These are phyloP conservation scores for Antheraea pernyi DNA, from an alignment of 1,140 invertebrate genomes.

Conservation along the genomic window DNA sequence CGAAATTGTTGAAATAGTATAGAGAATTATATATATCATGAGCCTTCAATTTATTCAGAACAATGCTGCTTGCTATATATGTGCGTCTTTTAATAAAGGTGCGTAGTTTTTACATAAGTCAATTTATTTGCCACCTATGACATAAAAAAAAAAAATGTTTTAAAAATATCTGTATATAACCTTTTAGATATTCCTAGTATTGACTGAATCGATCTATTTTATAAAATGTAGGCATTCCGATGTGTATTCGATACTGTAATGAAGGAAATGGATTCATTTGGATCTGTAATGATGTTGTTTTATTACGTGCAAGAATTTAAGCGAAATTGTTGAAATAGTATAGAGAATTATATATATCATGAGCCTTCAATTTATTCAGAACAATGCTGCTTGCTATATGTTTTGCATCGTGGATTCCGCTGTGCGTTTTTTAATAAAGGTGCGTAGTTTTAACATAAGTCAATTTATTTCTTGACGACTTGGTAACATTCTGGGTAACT, in stretches of 20 bases:
- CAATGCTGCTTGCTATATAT: not conserved
- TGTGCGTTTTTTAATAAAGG: not conserved
- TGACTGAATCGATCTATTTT: conserved; percentile 10
- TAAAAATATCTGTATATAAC: not conserved
- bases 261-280: not conserved
- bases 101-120: not conserved
- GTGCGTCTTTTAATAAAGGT: not conserved
- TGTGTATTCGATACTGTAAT: not conserved
- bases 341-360: not conserved
- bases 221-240: conserved; percentile 4
- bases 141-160: too few relatives aligned
- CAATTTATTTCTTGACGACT: too few relatives aligned
- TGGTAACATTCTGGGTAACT: too few relatives aligned
- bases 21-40: not conserved
- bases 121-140: too few relatives aligned
- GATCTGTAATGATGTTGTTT: conserved; percentile 6
- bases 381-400: not conserved
- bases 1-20: not conserved
- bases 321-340: not conserved
- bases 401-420: not conserved
- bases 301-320: not conserved
- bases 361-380: not conserved
- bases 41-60: not conserved
- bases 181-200: conserved; percentile 2
- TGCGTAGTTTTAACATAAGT: not conserved